These are phyloP conservation scores for Drosophila arawakana DNA, from an alignment of 1,140 invertebrate genomes.

Conservation along the genomic window DNA sequence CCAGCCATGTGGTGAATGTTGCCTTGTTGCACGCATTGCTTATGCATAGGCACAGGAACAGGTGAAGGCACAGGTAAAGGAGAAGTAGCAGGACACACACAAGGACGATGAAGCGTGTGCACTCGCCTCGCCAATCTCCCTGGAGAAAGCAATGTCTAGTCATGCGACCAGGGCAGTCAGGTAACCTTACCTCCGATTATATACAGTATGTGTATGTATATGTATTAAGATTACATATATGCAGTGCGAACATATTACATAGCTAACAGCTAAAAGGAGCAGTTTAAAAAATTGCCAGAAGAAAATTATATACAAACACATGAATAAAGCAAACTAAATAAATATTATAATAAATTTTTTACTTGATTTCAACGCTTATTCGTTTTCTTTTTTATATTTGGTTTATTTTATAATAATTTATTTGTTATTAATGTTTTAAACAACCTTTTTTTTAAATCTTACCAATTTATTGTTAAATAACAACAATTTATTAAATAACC, in stretches of 20 bases:
- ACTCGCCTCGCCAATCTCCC: slow-evolving; percentile 39
- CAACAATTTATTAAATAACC: slow-evolving; percentile 8
- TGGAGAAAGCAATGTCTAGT: slow-evolving; percentile 63
- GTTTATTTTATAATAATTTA: too few relatives aligned
- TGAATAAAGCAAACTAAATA: too few relatives aligned
- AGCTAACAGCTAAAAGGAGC: not conserved
- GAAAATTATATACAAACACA: not conserved
- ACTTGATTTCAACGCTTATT: too few relatives aligned
- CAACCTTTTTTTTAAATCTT: too few relatives aligned
- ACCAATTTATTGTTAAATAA: not conserved
- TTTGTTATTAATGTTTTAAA: too few relatives aligned
- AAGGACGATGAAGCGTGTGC: slow-evolving; percentile 18
- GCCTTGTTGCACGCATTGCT: slow-evolving; percentile 63
- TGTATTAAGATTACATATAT: slow-evolving; percentile 3
- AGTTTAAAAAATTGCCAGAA: not conserved
- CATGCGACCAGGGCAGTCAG: slow-evolving; percentile 57
- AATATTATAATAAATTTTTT: too few relatives aligned
- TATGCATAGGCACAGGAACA: slow-evolving; percentile 52
- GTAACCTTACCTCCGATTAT: slow-evolving; percentile 23
- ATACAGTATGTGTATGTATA: slow-evolving; percentile 1
- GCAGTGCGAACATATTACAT: slow-evolving; percentile 33
- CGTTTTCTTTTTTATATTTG: too few relatives aligned
- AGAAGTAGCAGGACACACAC: too few relatives aligned
- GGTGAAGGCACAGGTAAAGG: not conserved
- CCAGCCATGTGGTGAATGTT: slow-evolving; percentile 62